Evolutionary conservation across 2,113 vertebrate species (phyloP).

Genomic region (Grantiella picta): DNA sequence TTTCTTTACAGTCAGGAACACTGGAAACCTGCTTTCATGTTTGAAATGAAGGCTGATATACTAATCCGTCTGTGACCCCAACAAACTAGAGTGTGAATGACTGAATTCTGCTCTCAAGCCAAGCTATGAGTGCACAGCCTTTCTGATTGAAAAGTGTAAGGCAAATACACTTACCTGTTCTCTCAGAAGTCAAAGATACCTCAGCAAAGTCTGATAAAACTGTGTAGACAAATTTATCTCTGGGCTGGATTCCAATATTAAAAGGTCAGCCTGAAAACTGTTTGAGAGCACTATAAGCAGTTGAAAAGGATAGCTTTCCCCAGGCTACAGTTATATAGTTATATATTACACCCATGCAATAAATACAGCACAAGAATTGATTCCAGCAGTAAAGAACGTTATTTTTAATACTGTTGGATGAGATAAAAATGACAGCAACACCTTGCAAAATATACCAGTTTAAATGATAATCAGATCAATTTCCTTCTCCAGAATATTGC

Average conservation of each 20-base stretch:
- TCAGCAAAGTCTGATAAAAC: constrained; percentile 14
- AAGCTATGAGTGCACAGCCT: not conserved
- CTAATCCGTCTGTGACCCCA: not conserved
- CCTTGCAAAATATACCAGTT: not conserved
- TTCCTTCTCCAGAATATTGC: not conserved
- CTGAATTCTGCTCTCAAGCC: not conserved
- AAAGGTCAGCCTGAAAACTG: not conserved
- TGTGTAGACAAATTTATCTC: constrained; percentile 4
- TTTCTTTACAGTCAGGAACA: not conserved
- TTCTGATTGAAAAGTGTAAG: not conserved
- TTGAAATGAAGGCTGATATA: not conserved
- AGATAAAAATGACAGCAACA: not conserved
- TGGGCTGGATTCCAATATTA: not conserved
- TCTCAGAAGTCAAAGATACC: not conserved
- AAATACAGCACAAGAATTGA: not conserved
- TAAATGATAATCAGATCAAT: not conserved
- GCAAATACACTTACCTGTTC: not conserved
- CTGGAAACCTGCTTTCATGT: not conserved
- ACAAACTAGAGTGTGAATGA: not conserved
- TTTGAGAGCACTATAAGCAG: not conserved
- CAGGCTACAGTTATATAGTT: not conserved
- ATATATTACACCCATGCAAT: not conserved
- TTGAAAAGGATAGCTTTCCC: not conserved
- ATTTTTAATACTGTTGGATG: not conserved
- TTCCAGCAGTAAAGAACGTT: not conserved